These are phyloP conservation scores for Orchesellides sinensis DNA, from an alignment of 2,888 invertebrate species.

Conservation along the genomic window DNA sequence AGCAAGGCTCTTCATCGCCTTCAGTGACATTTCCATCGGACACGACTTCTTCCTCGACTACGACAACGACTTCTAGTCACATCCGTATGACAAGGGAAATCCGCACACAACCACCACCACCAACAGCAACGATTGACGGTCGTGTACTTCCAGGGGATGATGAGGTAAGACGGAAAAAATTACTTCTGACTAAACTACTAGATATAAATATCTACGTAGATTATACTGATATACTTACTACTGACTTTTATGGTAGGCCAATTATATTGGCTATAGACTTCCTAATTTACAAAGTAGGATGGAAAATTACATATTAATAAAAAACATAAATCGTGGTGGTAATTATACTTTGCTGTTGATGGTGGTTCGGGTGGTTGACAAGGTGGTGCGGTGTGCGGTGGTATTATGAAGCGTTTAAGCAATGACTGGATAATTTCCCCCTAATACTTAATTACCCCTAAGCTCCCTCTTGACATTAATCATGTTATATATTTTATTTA, in stretches of 20 bases:
- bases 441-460: not conserved
- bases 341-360: constrained; percentile 26
- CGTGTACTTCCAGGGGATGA: constrained; percentile 48
- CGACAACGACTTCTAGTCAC: constrained; percentile 29
- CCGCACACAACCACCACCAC: constrained; percentile 60
- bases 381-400: constrained; percentile 45
- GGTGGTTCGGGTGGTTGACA: constrained; percentile 50
- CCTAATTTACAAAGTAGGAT: too few species aligned
- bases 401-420: not conserved
- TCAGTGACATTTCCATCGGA: constrained; percentile 56
- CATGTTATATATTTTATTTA: not conserved
- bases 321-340: not conserved
- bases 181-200: too few species aligned
- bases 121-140: constrained; percentile 57
- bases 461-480: too few species aligned
- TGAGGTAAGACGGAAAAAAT: constrained; percentile 45
- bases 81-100: constrained; percentile 53
- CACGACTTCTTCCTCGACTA: constrained; percentile 26
- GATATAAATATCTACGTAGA: too few species aligned
- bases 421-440: constrained; percentile 11
- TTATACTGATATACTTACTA: too few species aligned
- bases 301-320: too few species aligned
- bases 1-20: constrained; percentile 38
- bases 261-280: too few species aligned
- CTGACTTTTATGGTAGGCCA: too few species aligned